Conservation (phyloP, 2,888 invertebrate species). For the Drosophila stalkeri region DNA sequence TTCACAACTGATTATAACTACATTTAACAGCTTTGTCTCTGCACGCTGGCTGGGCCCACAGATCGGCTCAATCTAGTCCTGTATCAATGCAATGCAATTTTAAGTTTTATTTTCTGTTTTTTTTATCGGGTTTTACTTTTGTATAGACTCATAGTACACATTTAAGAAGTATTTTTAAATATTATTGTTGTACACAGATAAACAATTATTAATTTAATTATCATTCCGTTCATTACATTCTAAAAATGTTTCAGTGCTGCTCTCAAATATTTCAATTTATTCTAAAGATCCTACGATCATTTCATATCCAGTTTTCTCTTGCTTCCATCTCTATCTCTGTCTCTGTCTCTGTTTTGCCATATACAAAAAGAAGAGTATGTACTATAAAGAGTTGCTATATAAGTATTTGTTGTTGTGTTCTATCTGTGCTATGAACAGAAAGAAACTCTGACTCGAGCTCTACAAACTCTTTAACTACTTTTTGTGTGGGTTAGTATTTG, state of each 20-base stretch:
- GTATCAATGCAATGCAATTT: slow-evolving; percentile 46
- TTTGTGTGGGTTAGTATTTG: slow-evolving; percentile 37
- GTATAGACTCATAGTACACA: slow-evolving; percentile 72
- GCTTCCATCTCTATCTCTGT: not conserved
- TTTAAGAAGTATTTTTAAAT: slow-evolving; percentile 70
- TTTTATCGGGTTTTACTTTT: slow-evolving; percentile 28
- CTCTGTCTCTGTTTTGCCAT: slow-evolving; percentile 9
- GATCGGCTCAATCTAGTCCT: slow-evolving; percentile 40
- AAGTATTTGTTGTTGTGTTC: not conserved
- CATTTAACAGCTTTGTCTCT: not conserved
- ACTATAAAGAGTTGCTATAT: slow-evolving; percentile 19
- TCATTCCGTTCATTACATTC: slow-evolving; percentile 32
- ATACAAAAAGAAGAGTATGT: slow-evolving; percentile 29
- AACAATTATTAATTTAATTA: slow-evolving; percentile 72
- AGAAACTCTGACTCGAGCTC: slow-evolving; percentile 31
- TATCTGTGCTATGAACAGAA: slow-evolving; percentile 46
- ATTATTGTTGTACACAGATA: slow-evolving; percentile 81
- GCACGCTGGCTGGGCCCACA: slow-evolving; percentile 10
- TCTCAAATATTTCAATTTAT: slow-evolving; percentile 41
- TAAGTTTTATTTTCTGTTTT: slow-evolving; percentile 11
- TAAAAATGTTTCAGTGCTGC: slow-evolving; percentile 67
- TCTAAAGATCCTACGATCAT: slow-evolving; percentile 33
- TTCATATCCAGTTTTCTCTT: slow-evolving; percentile 18
- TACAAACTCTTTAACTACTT: slow-evolving; percentile 34
- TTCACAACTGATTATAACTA: slow-evolving; percentile 16